Conservation (phyloP, 2,888 invertebrate species). For the Diarsia dahlii region DNA sequence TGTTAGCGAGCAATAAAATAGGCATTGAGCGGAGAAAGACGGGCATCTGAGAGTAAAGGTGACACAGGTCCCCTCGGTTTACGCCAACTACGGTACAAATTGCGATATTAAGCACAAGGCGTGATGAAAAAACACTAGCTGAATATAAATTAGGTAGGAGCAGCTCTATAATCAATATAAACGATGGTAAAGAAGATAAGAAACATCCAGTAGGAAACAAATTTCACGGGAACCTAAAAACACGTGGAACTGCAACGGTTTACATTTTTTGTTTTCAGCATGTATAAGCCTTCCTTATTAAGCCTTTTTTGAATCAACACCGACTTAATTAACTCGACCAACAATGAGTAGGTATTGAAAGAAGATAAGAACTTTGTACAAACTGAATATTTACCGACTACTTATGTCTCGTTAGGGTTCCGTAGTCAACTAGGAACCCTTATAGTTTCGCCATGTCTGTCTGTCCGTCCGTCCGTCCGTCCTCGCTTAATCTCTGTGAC, state of each 20-base stretch:
- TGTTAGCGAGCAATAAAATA: slow-evolving; percentile 84
- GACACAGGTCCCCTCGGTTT: slow-evolving; percentile 88
- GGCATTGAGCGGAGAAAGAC: slow-evolving; percentile 80
- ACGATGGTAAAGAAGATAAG: slow-evolving; percentile 91
- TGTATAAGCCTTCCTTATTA: slow-evolving; percentile 16
- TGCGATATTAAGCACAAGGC: slow-evolving; percentile 90
- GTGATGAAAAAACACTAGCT: slow-evolving; percentile 91
- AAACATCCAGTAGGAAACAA: slow-evolving; percentile 90
- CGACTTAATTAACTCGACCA: not conserved
- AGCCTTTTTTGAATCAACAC: not conserved
- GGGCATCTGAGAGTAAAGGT: slow-evolving; percentile 86
- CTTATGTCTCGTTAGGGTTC: too few relatives aligned
- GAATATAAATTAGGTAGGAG: slow-evolving; percentile 91
- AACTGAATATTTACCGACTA: not conserved
- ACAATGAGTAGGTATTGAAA: not conserved
- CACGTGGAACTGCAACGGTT: slow-evolving; percentile 70
- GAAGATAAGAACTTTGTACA: not conserved
- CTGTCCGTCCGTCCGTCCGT: too few relatives aligned
- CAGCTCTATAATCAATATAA: slow-evolving; percentile 91
- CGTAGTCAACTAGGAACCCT: too few relatives aligned
- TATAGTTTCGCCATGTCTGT: too few relatives aligned
- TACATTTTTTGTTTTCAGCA: slow-evolving; percentile 27
- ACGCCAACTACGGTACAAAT: slow-evolving; percentile 90
- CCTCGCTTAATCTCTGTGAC: too few relatives aligned
- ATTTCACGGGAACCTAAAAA: slow-evolving; percentile 86